These are phyloP conservation scores for Mola mola DNA, from an alignment of 2,113 vertebrate species.

Conservation along the genomic window DNA sequence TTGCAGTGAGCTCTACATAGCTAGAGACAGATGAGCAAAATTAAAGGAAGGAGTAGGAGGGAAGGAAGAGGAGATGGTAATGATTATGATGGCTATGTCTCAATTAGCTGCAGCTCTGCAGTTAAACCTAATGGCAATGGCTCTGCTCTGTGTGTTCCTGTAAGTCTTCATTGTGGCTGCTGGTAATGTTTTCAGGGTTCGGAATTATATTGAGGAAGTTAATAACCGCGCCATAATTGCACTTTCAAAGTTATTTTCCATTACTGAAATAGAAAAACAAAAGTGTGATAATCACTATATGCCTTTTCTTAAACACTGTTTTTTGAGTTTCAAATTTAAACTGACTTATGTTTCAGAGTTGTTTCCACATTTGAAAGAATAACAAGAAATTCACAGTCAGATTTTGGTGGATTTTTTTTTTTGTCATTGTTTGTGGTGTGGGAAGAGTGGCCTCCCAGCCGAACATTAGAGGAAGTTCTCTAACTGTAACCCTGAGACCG, in stretches of 20 bases:
- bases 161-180: slow-evolving; percentile 1
- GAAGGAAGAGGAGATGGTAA: not conserved
- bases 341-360: not conserved
- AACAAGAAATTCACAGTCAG: not conserved
- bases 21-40: slow-evolving; percentile 13
- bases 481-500: slow-evolving; percentile 73
- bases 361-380: not conserved
- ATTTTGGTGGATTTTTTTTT: slow-evolving; percentile 11
- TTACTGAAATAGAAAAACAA: too few relatives aligned
- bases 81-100: slow-evolving; percentile 27
- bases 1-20: slow-evolving; percentile 13
- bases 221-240: too few relatives aligned
- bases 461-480: slow-evolving; percentile 70
- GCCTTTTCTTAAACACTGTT: too few relatives aligned
- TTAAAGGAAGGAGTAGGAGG: slow-evolving; percentile 2
- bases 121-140: not conserved
- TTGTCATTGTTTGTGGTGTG: slow-evolving; percentile 43
- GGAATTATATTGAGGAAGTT: not conserved
- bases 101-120: slow-evolving; percentile 13
- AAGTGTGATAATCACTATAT: too few relatives aligned
- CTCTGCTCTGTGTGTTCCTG: slow-evolving; percentile 2
- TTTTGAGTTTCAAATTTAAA: too few relatives aligned
- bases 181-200: not conserved
- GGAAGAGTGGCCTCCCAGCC: slow-evolving; percentile 64
- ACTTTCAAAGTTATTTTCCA: too few relatives aligned